Conservation (phyloP, 2,113 vertebrate species). For the Myanophis thanlyinensis region DNA sequence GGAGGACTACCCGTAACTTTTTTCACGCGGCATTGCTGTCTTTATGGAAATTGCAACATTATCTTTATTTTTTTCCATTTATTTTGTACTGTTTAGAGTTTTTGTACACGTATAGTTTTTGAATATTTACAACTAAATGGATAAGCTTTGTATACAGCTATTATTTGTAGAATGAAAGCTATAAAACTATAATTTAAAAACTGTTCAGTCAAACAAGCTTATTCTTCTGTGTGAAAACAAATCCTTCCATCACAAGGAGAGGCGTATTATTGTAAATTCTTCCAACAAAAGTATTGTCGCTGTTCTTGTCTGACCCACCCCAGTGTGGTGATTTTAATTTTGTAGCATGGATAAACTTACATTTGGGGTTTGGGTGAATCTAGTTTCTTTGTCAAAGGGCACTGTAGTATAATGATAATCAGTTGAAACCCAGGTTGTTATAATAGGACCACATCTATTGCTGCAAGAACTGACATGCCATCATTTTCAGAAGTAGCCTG, state of each 20-base stretch:
- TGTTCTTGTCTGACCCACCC: neutral
- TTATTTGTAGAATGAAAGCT: neutral
- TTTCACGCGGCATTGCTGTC: neutral
- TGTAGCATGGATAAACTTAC: neutral
- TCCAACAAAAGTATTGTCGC: too few relatives aligned
- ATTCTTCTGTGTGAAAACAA: neutral
- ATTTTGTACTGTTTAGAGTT: neutral
- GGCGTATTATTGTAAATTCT: neutral
- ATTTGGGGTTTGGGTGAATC: neutral
- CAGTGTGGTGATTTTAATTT: neutral
- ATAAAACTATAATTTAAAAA: neutral
- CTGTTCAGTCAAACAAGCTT: neutral
- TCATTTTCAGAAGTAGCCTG: too few relatives aligned
- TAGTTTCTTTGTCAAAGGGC: neutral
- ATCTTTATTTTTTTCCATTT: neutral
- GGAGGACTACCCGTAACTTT: neutral
- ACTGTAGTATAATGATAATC: neutral
- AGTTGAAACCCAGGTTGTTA: neutral
- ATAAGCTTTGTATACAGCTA: neutral
- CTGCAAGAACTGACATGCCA: neutral
- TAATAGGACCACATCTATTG: neutral
- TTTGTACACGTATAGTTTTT: neutral
- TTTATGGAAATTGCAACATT: neutral
- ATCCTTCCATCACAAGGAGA: neutral
- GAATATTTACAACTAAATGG: neutral